These are phyloP conservation scores for Eurois occulta DNA, from an alignment of 2,888 invertebrate species.

Conservation along the genomic window DNA sequence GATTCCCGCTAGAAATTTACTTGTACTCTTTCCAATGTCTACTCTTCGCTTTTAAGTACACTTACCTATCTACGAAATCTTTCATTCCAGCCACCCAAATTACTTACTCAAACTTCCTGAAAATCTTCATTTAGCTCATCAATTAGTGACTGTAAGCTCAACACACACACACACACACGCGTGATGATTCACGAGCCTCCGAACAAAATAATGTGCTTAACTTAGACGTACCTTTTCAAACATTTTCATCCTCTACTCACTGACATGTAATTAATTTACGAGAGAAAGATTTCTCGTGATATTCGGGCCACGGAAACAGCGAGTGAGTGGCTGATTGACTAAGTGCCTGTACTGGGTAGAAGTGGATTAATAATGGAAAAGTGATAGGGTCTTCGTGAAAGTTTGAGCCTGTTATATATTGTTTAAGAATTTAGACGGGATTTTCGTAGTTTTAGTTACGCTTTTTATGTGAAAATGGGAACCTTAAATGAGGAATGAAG, in stretches of 20 bases:
- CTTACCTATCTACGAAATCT: background rate
- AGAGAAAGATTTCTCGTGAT: constrained; percentile 63
- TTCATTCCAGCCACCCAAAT: background rate
- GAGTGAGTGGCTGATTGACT: constrained; percentile 8
- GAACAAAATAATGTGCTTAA: constrained; percentile 71
- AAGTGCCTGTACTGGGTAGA: constrained; percentile 9
- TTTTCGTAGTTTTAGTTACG: background rate
- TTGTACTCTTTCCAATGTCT: background rate
- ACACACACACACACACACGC: constrained; percentile 53
- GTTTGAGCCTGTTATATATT: background rate
- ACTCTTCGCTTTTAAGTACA: background rate
- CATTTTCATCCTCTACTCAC: constrained; percentile 70
- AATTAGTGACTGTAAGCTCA: constrained; percentile 61
- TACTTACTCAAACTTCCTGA: constrained; percentile 10
- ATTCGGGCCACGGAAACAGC: constrained; percentile 43
- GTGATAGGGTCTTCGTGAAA: constrained; percentile 1
- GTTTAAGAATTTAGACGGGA: too few relatives aligned
- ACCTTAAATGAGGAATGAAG: background rate
- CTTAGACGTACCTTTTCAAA: constrained; percentile 67
- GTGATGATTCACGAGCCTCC: constrained; percentile 57
- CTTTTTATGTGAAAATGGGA: background rate
- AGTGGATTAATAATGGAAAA: constrained; percentile 19
- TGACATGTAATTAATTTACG: constrained; percentile 73
- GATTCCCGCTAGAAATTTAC: background rate
- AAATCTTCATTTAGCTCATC: constrained; percentile 57